Evolutionary conservation across 2,113 vertebrate genomes (phyloP), one percentile per base, ranked within the genome.

Genomic region (Felis chaus): DNA sequence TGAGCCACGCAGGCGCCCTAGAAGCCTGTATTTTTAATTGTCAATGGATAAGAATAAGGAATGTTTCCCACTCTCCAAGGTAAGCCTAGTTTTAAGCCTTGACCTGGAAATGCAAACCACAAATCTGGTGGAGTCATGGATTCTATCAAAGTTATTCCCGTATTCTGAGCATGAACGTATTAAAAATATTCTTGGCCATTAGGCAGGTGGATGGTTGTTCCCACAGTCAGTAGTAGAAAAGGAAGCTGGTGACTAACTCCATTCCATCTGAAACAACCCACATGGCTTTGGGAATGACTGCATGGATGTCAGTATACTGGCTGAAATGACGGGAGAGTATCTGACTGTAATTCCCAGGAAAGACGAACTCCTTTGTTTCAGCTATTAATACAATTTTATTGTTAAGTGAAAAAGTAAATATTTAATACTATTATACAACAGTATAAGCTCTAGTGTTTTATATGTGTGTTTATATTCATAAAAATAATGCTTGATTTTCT

Each of bases 341-440:
- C 25, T 53, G 14, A 83, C 8, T 57, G 2, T 82, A 89, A 95
- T 36, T 73, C 11, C 1, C 48, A 96, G n/a, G 63, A 71, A 91
- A 95, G 69, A 69, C 79, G 1, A 57, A 63, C n/a, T 78, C 48
- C 63, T 89, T 93, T 91, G 45, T 89, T 91, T 92, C 68, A 83
- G 25, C 25, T 73, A 89, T 55, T 74, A 53, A 74, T 53, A 57
- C 7, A 45, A 15, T 69, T 89, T 92, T 80, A 45, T 88, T 93
- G 41, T 89, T 74, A 87, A 48, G 61, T 74, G 36, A 86, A 91
- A 93, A 93, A 63, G 50, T 87, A 85, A 92, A 81, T 69, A 92
- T 73, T 50, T 71, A 94, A 55, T 9, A 68, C 69, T 53, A 81
- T 36, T 69, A 63, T 71, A 11, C 48, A 83, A 80, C 7, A 36